phyloP scores from a whole-genome alignment of 2,888 invertebrate species.

The Standfussiana lucernea region DNA sequence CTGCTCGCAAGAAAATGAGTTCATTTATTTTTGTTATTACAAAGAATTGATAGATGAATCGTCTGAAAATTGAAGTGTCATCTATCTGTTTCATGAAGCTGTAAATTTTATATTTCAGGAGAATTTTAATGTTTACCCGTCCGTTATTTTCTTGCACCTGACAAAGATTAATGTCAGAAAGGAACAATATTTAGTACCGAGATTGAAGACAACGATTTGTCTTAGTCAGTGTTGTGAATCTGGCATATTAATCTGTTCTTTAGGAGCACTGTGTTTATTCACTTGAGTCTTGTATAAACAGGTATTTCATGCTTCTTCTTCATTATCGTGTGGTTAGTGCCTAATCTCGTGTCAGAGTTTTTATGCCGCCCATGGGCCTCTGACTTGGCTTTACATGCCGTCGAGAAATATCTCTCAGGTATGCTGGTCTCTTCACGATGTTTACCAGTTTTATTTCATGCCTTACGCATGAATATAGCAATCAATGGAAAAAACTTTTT shows the following conservation, averaged over 20 bases:
- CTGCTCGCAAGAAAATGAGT: neutral
- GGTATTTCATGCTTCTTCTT: neutral
- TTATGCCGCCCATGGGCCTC: too few relatives aligned
- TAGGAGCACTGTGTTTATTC: neutral
- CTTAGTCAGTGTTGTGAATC: constrained; percentile 24
- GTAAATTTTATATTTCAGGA: neutral
- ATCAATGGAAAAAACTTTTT: too few relatives aligned
- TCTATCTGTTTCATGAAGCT: neutral
- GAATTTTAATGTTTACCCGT: neutral
- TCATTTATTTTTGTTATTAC: neutral
- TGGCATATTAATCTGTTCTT: constrained; percentile 19
- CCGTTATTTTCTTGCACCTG: constrained; percentile 19
- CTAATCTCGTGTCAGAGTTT: too few relatives aligned
- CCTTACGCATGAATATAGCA: too few relatives aligned
- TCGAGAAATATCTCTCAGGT: too few relatives aligned
- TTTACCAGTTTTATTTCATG: too few relatives aligned
- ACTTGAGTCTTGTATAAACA: neutral
- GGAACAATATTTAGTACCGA: constrained; percentile 8
- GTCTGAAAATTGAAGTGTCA: neutral
- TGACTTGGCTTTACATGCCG: too few relatives aligned
- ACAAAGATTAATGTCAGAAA: constrained; percentile 17
- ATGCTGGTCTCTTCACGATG: too few relatives aligned
- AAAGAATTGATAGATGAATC: neutral
- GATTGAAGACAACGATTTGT: constrained; percentile 29
- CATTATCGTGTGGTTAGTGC: too few relatives aligned